Percentiles rank a stretch among this genome's conserved stretches.
Evolutionary conservation across 1,140 invertebrate genomes (phyloP).

Genomic region (Drosophila sp.): DNA sequence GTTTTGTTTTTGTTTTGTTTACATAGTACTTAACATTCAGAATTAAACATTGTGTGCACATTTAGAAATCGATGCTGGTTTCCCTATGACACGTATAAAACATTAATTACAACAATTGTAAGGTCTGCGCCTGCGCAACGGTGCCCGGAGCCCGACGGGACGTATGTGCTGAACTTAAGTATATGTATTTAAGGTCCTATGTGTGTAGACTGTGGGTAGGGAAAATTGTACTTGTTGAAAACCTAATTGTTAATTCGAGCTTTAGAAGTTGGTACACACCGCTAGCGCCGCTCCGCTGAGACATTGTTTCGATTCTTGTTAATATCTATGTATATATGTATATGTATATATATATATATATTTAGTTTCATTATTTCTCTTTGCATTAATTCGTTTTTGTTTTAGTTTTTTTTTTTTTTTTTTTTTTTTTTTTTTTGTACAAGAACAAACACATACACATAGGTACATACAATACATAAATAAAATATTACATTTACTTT

Average conservation of each 20-base stretch:
- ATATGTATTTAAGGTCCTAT: conserved; percentile 30
- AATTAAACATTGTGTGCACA: conserved; percentile 44
- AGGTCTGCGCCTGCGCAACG: conserved; percentile 69
- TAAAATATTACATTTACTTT: conserved; percentile 49
- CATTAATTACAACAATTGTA: conserved; percentile 49
- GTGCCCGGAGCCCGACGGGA: conserved; percentile 48
- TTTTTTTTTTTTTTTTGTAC: conserved; percentile 57
- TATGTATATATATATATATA: conserved; percentile 30
- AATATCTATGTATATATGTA: conserved; percentile 36
- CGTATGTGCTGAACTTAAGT: conserved; percentile 43
- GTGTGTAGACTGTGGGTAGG: conserved; percentile 34
- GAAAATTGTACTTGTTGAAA: conserved; percentile 60
- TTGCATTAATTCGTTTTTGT: conserved; percentile 24
- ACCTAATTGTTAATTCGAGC: conserved; percentile 69
- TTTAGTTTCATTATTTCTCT: conserved; percentile 23
- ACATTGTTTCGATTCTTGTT: conserved; percentile 35
- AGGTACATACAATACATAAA: conserved; percentile 54
- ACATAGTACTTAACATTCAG: conserved; percentile 50
- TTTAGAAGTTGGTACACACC: conserved; percentile 52
- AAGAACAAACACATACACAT: conserved; percentile 66
- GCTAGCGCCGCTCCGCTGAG: conserved; percentile 47
- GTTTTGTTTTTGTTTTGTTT: conserved; percentile 27
- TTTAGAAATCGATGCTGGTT: conserved; percentile 17
- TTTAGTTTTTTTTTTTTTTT: conserved; percentile 28
- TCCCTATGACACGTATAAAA: conserved; percentile 54